Evolutionary conservation across 2,888 invertebrate species (phyloP), one percentile per base, ranked within the genome.

Genomic region (Drosophila infuscata): DNA sequence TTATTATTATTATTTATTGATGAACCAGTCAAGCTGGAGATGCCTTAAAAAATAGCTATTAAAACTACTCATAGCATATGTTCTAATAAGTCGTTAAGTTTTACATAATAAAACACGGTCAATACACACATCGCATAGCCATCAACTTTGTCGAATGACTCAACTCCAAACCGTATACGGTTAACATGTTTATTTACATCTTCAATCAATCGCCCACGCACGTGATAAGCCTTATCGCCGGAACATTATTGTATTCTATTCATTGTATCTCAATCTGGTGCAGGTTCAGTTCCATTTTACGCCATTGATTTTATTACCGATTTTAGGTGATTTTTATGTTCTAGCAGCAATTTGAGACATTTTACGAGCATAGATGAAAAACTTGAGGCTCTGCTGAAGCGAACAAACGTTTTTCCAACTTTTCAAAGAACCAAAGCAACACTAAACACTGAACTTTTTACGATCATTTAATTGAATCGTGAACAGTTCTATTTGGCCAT

Each of bases 261-360:
- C 35, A 49, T 54, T 59, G 51, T 63, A 68, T 63, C 68, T 70
- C 51, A 53, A 61, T 56, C 32, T 36, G 65, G 49, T 63, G 35
- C 62, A 59, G 25, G 69, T 64, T 64, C 46, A 57, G 58, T 82
- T 78, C 71, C 63, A 74, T 74, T 80, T 80, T 72, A 67, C 62
- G 67, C 57, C 69, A 59, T 78, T 83, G 85, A 82, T 75, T 88
- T 86, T 87, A 86, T 85, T 79, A 74, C 74, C 79, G 33, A 71
- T 71, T 89, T 29, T 83, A 88, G 84, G 85, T 90, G 90, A 81
- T 89, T 90, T 90, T 90, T 90, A 90, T 89, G 89, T 79, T 80
- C 82, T 82, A 86, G 81, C 88, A 84, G 74, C 83, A 88, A 83
- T 88, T 88, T 75, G 79, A 64, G 61, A 63, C 70, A 61, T 78